Conservation (phyloP, 2,113 vertebrate species). For the Ochotona curzoniae region DNA sequence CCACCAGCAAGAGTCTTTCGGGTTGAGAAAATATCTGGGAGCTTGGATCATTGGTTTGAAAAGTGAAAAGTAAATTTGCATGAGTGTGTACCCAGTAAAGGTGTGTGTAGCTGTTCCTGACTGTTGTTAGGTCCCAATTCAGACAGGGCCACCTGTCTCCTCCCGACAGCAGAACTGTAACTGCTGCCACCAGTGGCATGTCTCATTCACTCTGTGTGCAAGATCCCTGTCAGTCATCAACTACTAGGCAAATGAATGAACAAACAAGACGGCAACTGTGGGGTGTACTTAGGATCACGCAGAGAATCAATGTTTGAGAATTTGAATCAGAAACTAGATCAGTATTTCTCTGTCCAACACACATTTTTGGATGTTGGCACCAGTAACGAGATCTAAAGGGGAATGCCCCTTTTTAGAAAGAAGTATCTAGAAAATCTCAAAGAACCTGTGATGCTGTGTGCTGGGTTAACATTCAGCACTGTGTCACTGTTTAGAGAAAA, state of each 20-base stretch:
- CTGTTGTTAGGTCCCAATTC: background rate
- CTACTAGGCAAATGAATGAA: background rate
- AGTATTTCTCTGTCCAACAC: background rate
- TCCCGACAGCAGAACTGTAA: background rate
- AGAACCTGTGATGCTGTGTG: background rate
- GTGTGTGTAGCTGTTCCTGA: background rate
- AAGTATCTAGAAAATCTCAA: background rate
- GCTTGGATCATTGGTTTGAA: conserved; percentile 41
- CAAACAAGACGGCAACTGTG: background rate
- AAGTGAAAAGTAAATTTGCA: conserved; percentile 24
- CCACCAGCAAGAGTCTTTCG: conserved; percentile 35
- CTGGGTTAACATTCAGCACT: background rate
- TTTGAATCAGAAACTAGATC: background rate
- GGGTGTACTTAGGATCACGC: background rate
- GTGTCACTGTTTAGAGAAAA: background rate
- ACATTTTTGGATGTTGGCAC: background rate
- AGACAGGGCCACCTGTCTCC: background rate
- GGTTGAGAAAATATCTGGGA: conserved; percentile 70
- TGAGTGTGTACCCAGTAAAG: background rate
- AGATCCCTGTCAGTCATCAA: background rate
- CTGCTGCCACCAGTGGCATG: background rate
- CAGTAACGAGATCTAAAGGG: background rate
- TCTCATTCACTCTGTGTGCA: background rate
- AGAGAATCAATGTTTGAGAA: background rate
- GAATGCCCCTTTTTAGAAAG: background rate